Base-by-base conservation (phyloP, 23 tunicate genomes). In the Halocynthia aurantium region DNA sequence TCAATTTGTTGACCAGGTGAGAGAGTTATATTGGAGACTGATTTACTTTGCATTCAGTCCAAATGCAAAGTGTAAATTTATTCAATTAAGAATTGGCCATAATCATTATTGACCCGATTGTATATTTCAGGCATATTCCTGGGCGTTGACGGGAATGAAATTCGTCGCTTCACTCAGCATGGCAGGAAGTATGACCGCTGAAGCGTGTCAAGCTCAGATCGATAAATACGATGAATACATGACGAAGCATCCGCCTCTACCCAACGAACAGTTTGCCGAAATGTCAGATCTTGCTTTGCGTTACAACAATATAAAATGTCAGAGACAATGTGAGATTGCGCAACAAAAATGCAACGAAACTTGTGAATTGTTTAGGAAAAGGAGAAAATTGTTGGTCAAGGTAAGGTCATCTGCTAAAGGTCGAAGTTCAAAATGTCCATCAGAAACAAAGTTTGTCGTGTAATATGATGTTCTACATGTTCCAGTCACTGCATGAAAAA, bases 121-220 rank as follows among this genome's bases (percentile, higher is more conserved):
- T n/a, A n/a, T n/a, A n/a, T 72, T 55, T 15, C 67, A 92, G 98
- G 98, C 98, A 13, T 92, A 92, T 62, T 86, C 98, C 7, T 92
- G 98, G 98, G 98, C 98, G 2, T 55, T 92, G 60, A 70, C 84
- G 5, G 98, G 98, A n/a, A 92, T 92, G 98, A 92, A 92, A 70
- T 92, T 86, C 76, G 90, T 92, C 66, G 77, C 88, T 6, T 67
- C 80, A 52, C 74, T 92, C 54, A 86, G 80, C 52, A 81, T 92
- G 85, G 88, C 82, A 10, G 87, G 80, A 20, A 82, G 87, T 57
- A 57, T 78, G 74, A 73, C 80, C 7, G 21, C 53, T 17, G 98
- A 86, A 8, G 62, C 84, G 12, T 82, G 88, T 64, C 73, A 81
- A 19, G 76, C 78, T 54, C 73, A 82, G 79, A 73, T 92, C 54